Conservation (phyloP, 2,797 vertebrate species). For the Melanogrammus aeglefinus region DNA sequence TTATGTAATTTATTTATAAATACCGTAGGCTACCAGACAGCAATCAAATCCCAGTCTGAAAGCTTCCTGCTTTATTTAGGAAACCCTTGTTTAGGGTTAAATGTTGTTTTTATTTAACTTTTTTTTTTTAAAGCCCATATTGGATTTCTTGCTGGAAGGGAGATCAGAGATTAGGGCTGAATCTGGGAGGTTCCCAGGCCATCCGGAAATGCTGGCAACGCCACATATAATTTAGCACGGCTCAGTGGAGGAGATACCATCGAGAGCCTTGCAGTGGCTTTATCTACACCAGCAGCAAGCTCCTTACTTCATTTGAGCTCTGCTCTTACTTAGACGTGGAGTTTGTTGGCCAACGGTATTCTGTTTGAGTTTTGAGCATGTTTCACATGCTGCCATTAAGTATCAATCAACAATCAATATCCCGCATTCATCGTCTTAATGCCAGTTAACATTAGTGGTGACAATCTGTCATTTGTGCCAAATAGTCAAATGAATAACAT, state of each 20-base stretch:
- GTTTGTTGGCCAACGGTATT: neutral
- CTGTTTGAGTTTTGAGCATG: neutral
- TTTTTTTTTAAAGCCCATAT: neutral
- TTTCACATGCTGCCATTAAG: neutral
- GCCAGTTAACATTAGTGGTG: neutral
- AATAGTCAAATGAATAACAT: neutral
- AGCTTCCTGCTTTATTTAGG: neutral
- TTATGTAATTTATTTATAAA: neutral
- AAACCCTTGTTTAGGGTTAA: neutral
- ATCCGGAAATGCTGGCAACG: conserved; percentile 8
- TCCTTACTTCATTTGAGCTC: neutral
- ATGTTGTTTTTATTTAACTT: neutral
- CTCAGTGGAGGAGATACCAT: neutral
- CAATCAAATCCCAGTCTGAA: neutral
- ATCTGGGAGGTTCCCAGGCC: conserved; percentile 7
- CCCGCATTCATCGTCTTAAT: neutral
- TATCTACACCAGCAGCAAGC: neutral
- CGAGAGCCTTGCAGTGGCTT: neutral
- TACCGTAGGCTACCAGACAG: neutral
- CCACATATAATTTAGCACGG: conserved; percentile 8
- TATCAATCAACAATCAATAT: neutral
- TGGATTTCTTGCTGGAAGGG: conserved; percentile 9
- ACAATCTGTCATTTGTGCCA: neutral
- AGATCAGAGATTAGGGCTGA: neutral
- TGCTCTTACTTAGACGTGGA: neutral